Evolutionary conservation across 2,888 invertebrate genomes (phyloP).

Genomic region (Yponomeuta plumbellus): DNA sequence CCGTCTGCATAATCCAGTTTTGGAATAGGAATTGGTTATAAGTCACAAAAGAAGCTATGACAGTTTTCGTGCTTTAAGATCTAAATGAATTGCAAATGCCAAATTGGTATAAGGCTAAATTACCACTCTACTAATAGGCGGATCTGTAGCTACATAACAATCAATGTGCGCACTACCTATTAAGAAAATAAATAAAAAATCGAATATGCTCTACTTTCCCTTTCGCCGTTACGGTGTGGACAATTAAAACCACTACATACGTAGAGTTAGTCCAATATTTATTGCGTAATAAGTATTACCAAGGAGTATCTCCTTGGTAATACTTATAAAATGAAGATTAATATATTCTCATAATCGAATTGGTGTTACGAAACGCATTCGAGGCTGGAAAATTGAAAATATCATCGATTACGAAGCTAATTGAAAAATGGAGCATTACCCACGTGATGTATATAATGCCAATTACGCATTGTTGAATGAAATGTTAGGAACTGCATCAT

Average conservation of each 20-base stretch:
- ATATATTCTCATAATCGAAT: background rate
- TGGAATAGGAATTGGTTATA: no score
- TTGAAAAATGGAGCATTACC: background rate
- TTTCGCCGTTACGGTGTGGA: conserved; percentile 17
- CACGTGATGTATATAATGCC: background rate
- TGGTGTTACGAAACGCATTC: background rate
- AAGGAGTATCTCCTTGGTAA: no score
- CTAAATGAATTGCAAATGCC: background rate
- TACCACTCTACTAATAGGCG: background rate
- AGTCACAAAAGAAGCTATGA: no score
- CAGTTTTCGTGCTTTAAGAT: background rate
- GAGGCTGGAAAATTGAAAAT: background rate
- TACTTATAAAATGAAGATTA: background rate
- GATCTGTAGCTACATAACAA: conserved; percentile 5
- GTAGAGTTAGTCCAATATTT: background rate
- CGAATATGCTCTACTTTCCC: conserved; percentile 20
- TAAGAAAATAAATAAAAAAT: conserved; percentile 16
- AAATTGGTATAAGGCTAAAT: background rate
- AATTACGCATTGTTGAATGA: background rate
- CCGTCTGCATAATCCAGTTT: no score
- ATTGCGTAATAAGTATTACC: no score
- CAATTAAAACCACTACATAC: conserved; percentile 19
- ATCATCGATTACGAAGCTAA: background rate
- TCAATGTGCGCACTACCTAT: conserved; percentile 22
- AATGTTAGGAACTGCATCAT: background rate